phyloP scores from a whole-genome alignment of 2,797 vertebrate species.

The Astyanax mexicanus region DNA sequence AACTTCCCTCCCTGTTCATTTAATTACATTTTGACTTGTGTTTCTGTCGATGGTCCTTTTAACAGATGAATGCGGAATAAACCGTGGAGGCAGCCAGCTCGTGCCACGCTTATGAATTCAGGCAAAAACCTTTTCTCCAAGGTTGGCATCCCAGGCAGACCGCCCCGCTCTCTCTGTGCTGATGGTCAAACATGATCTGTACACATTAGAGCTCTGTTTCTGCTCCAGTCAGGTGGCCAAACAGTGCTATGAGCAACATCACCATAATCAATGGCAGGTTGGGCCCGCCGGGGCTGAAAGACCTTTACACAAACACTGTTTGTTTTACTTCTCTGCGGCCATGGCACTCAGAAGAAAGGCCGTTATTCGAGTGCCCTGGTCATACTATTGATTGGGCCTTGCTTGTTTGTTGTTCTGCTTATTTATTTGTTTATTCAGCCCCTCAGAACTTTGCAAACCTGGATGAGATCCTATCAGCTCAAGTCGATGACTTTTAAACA shows the following conservation, averaged over 20 bases:
- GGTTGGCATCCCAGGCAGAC: constrained; percentile 24
- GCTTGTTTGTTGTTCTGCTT: constrained; percentile 59
- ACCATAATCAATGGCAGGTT: constrained; percentile 67
- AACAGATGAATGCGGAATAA: neutral
- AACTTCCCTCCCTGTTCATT: neutral
- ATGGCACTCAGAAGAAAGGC: constrained; percentile 46
- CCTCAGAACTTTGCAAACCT: constrained; percentile 38
- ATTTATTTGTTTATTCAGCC: constrained; percentile 58
- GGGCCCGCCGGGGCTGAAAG: constrained; percentile 54
- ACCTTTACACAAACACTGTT: constrained; percentile 63
- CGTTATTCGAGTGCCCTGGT: constrained; percentile 52
- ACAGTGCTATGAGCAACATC: constrained; percentile 52
- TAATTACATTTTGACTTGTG: constrained; percentile 4
- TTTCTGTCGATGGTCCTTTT: neutral
- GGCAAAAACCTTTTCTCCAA: constrained; percentile 32
- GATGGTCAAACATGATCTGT: constrained; percentile 57
- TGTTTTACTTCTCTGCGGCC: constrained; percentile 52
- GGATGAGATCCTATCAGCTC: constrained; percentile 50
- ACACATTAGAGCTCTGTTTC: constrained; percentile 52
- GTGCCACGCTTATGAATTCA: constrained; percentile 23
- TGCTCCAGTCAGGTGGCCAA: constrained; percentile 52
- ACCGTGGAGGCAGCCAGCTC: neutral
- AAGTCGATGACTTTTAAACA: constrained; percentile 51
- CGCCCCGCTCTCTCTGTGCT: constrained; percentile 24
- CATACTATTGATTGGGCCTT: constrained; percentile 58